Evolutionary conservation across 2,888 invertebrate genomes (phyloP).

Genomic region (Cenopis cana): DNA sequence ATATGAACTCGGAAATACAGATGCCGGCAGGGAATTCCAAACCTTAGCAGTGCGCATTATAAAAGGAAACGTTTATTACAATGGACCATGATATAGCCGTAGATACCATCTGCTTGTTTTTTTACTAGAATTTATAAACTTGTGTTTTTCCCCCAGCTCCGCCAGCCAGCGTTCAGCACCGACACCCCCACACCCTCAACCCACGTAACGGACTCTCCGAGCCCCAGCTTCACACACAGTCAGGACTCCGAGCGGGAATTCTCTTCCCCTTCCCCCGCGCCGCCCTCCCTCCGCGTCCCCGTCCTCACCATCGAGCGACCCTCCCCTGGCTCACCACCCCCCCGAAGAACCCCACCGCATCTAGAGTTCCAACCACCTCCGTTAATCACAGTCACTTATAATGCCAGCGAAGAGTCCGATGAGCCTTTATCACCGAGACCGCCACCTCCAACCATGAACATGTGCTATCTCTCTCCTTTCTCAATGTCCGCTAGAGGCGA

Average conservation of each 20-base stretch:
- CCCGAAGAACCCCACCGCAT: slow-evolving; percentile 86
- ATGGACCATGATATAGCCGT: too few relatives aligned
- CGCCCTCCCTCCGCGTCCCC: slow-evolving; percentile 86
- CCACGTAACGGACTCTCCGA: slow-evolving; percentile 78
- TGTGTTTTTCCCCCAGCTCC: slow-evolving; percentile 74
- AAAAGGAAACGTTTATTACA: too few relatives aligned
- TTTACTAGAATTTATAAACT: not conserved
- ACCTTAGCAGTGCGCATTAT: too few relatives aligned
- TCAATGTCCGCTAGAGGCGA: slow-evolving; percentile 89
- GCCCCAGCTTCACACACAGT: slow-evolving; percentile 77
- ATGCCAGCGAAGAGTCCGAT: slow-evolving; percentile 92
- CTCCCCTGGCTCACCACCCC: slow-evolving; percentile 87
- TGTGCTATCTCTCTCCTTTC: slow-evolving; percentile 92
- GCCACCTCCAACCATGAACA: slow-evolving; percentile 82
- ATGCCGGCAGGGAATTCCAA: too few relatives aligned
- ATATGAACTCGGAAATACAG: too few relatives aligned
- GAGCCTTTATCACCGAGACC: slow-evolving; percentile 88
- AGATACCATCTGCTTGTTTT: not conserved
- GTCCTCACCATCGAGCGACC: slow-evolving; percentile 88
- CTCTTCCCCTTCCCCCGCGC: slow-evolving; percentile 75
- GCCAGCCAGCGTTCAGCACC: slow-evolving; percentile 78
- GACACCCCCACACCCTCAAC: slow-evolving; percentile 80
- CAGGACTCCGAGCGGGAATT: slow-evolving; percentile 77
- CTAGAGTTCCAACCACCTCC: slow-evolving; percentile 89
- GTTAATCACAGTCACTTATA: slow-evolving; percentile 90